Evolutionary conservation across 1,140 invertebrate genomes (phyloP).

Genomic region (Drosophila mauritiana): DNA sequence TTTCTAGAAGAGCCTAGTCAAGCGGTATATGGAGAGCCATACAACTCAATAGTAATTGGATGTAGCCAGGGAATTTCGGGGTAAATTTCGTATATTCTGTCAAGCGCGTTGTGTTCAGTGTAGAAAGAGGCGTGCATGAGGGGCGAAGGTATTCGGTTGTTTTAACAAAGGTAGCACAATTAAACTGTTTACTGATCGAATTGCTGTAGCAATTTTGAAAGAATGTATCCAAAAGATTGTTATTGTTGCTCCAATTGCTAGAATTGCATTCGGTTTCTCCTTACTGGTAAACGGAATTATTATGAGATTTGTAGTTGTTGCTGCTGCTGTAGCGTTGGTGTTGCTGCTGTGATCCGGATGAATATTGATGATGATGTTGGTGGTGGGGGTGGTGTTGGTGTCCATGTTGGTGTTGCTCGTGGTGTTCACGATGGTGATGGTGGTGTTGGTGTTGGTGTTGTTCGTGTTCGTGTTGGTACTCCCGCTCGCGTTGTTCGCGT

Average conservation of each 20-base stretch:
- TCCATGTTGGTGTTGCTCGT: conserved; percentile 28
- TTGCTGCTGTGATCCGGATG: conserved; percentile 64
- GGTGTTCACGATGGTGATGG: conserved; percentile 20
- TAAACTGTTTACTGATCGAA: conserved; percentile 79
- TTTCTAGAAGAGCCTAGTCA: conserved; percentile 9
- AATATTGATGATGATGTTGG: conserved; percentile 44
- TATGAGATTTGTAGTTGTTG: conserved; percentile 79
- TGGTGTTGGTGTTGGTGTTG: conserved; percentile 37
- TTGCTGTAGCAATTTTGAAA: conserved; percentile 57
- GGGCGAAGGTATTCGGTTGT: conserved; percentile 21
- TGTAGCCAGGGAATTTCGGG: conserved; percentile 10
- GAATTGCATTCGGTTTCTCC: conserved; percentile 39
- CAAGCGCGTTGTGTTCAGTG: conserved; percentile 56
- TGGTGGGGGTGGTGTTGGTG: conserved; percentile 23
- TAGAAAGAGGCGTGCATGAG: conserved; percentile 62
- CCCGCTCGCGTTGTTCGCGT: conserved; percentile 47
- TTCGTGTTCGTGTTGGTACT: conserved; percentile 43
- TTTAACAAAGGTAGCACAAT: conserved; percentile 71
- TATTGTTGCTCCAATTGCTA: conserved; percentile 44
- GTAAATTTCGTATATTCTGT: conserved; percentile 40
- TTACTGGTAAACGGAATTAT: conserved; percentile 85
- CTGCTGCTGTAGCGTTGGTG: conserved; percentile 70
- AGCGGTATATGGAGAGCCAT: conserved; percentile 27
- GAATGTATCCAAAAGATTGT: conserved; percentile 66
- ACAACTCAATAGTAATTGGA: conserved; percentile 47